Evolutionary conservation across 2,888 invertebrate genomes (phyloP).

Genomic region (Agonopterix arenella): DNA sequence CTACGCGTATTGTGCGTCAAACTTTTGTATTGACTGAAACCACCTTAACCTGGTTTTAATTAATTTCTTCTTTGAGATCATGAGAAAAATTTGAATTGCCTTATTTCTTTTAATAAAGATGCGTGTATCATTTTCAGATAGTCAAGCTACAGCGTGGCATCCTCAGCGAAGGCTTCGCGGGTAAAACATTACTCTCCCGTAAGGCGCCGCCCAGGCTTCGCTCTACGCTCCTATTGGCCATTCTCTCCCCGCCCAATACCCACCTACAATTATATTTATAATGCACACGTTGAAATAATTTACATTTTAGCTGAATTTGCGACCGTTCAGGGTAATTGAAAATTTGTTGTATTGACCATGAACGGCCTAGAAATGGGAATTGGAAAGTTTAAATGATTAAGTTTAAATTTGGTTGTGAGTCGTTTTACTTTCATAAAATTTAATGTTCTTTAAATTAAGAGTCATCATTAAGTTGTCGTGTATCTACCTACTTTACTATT

Average conservation of each 20-base stretch:
- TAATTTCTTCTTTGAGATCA: too few species aligned
- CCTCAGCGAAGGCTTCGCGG: slow-evolving; percentile 62
- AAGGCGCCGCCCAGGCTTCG: slow-evolving; percentile 58
- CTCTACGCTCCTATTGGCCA: slow-evolving; percentile 52
- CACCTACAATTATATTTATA: slow-evolving; percentile 76
- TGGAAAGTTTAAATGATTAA: slow-evolving; percentile 49
- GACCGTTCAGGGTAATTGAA: slow-evolving; percentile 71
- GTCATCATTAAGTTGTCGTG: too few species aligned
- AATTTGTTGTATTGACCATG: slow-evolving; percentile 73
- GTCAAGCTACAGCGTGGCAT: slow-evolving; percentile 25
- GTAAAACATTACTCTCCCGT: slow-evolving; percentile 66
- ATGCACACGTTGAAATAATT: slow-evolving; percentile 74
- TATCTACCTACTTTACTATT: too few species aligned
- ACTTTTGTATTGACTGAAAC: too few species aligned
- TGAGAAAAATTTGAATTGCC: too few species aligned
- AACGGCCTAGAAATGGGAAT: slow-evolving; percentile 42
- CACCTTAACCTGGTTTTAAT: too few species aligned
- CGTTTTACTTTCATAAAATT: too few species aligned
- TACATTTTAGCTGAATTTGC: slow-evolving; percentile 76
- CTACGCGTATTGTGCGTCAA: too few species aligned
- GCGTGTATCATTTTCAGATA: background rate
- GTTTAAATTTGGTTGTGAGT: too few species aligned
- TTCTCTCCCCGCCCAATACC: slow-evolving; percentile 51
- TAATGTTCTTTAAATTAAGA: too few species aligned
- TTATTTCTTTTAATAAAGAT: too few species aligned